Base-by-base conservation (phyloP, 2,113 vertebrate genomes). In the Dromiciops gliroides region DNA sequence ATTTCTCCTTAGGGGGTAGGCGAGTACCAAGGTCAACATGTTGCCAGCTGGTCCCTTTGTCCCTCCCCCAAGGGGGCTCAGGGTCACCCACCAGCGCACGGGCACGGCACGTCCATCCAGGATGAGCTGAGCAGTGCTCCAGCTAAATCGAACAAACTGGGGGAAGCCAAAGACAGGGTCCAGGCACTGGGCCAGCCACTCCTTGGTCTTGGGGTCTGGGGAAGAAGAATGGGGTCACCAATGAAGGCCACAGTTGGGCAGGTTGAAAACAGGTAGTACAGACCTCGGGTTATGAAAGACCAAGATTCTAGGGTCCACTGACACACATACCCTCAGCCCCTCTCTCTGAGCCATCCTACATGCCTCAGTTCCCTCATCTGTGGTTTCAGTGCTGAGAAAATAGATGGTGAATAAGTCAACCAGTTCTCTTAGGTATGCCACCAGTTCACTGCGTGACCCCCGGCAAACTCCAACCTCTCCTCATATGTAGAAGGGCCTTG, bases 121-220 rank as follows among this genome's bases (percentile, higher is more conserved):
- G 90, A 99, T 98, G 53, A 98, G 98, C 98, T 99, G 99, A 3
- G 99, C 99, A 0, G 99, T 99, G 96, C 99, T 99, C 99, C 99
- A 99, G 94, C 99, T 99, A 96, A 99, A 99, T 31, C 99, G 98
- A 48, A 99, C 99, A 97, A 99, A 99, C 98, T 99, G 99, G 2
- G 99, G 98, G 95, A 98, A 99, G 89, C 99, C 99, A 37, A 99
- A 99, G 92, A 99, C 98, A 0, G 99, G 99, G 83, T 99, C 99
- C 88, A 99, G 97, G 24, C 98, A 98, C 95, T 98, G 99, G 83
- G 97, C 94, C 96, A 99, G 83, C 99, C 99, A 99, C 0, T 98
- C 98, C 98, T 99, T 99, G 0, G 99, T 99, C 98, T 99, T 99
- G 48, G 99, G 99, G 56, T 99, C 99, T 99, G 97, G 37, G 95